These are phyloP conservation scores for Netelia virgata DNA, from an alignment of 2,888 invertebrate genomes.

Conservation along the genomic window DNA sequence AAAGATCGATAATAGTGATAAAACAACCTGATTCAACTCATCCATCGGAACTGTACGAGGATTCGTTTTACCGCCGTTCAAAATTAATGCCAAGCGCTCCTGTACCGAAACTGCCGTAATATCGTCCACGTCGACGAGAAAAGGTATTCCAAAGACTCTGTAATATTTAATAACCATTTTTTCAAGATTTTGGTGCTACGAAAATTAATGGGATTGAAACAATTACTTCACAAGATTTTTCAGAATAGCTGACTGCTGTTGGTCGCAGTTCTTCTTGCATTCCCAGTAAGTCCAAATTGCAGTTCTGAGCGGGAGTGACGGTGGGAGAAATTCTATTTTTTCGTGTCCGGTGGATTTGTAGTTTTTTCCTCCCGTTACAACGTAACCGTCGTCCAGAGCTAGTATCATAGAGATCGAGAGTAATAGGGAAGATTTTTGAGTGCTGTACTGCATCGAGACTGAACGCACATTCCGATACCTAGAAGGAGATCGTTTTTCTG, in stretches of 20 bases:
- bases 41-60: conserved; percentile 46
- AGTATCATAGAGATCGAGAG: not conserved
- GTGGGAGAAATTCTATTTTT: conserved; percentile 20
- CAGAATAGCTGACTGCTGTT: conserved; percentile 15
- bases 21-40: conserved; percentile 55
- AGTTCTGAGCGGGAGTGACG: conserved; percentile 68
- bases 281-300: conserved; percentile 75
- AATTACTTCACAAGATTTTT: conserved; percentile 47
- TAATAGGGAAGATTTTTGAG: not conserved
- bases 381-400: conserved; percentile 60
- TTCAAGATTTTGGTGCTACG: not conserved
- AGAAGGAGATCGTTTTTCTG: conserved; percentile 55
- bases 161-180: conserved; percentile 11
- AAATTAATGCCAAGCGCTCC: conserved; percentile 35
- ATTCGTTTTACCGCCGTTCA: conserved; percentile 45
- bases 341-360: conserved; percentile 11
- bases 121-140: conserved; percentile 67
- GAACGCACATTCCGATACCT: conserved; percentile 11
- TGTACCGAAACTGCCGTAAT: conserved; percentile 33
- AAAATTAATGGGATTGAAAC: not conserved
- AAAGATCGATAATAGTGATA: too few relatives aligned
- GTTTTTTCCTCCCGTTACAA: conserved; percentile 20
- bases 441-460: not conserved
- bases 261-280: conserved; percentile 34
- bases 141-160: conserved; percentile 78